phyloP scores from a whole-genome alignment of 2,113 vertebrate genomes.

The Glareola pratincola region DNA sequence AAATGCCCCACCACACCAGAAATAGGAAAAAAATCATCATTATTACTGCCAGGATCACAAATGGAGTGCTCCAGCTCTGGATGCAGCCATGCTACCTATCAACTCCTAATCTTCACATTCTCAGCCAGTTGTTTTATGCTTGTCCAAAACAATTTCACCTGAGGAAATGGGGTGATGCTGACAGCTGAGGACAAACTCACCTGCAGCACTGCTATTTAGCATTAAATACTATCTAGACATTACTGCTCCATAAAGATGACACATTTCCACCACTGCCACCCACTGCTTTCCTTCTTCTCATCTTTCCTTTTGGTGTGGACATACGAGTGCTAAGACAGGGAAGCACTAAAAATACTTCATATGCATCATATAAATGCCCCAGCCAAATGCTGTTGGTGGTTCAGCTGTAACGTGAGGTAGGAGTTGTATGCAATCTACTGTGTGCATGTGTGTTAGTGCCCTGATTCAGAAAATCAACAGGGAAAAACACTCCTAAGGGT shows the following conservation, averaged over 20 bases:
- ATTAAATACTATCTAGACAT: conserved; percentile 36
- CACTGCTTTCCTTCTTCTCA: neutral
- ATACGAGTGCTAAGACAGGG: neutral
- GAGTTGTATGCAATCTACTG: neutral
- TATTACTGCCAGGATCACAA: neutral
- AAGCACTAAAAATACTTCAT: conserved; percentile 39
- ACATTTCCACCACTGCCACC: conserved; percentile 48
- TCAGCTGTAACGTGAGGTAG: neutral
- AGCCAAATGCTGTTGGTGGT: neutral
- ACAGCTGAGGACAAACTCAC: conserved; percentile 5
- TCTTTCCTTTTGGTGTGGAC: neutral
- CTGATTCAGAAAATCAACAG: neutral
- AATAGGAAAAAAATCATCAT: neutral
- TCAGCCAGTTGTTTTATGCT: neutral
- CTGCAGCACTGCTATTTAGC: neutral
- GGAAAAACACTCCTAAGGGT: neutral
- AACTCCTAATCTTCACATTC: neutral
- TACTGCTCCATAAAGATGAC: conserved; percentile 12
- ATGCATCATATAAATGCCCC: neutral
- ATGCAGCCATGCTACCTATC: neutral
- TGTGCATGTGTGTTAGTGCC: neutral
- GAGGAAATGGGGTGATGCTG: neutral
- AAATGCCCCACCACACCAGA: neutral
- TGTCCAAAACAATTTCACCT: neutral
- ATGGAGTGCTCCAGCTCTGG: neutral